Evolutionary conservation across 2,113 vertebrate species (phyloP).

Genomic region (Daubentonia madagascariensis): DNA sequence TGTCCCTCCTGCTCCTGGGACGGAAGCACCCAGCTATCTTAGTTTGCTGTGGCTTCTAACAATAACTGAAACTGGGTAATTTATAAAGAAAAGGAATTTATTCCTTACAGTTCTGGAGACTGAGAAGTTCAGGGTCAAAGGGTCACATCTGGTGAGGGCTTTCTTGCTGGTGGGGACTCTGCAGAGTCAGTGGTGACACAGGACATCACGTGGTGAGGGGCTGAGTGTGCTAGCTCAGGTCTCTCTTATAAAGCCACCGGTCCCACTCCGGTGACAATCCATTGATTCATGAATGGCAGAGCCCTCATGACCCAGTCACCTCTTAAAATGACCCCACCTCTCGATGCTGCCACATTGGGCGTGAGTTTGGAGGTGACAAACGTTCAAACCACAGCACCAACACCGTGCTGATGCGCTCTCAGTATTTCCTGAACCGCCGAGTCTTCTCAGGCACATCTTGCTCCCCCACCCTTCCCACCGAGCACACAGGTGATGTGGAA

Average conservation of each 20-base stretch:
- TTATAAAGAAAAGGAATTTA: too few species aligned
- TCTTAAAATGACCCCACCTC: neutral
- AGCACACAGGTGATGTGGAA: neutral
- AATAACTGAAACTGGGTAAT: too few species aligned
- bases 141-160: too few species aligned
- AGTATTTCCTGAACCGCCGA: neutral
- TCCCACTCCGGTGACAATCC: neutral
- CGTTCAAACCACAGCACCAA: neutral
- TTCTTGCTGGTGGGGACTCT: too few species aligned
- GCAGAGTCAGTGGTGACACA: too few species aligned
- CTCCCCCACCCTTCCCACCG: accelerated
- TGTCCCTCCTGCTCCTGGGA: accelerated
- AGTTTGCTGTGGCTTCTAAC: too few species aligned
- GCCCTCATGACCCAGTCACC: neutral
- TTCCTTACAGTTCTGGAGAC: too few species aligned
- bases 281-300: neutral
- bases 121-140: too few species aligned
- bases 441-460: neutral
- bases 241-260: neutral
- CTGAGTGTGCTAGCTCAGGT: too few species aligned
- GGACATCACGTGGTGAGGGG: too few species aligned
- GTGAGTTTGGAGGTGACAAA: neutral
- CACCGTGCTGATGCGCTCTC: too few species aligned
- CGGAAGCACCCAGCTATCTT: neutral
- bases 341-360: neutral